Evolutionary conservation across 2,888 invertebrate species (phyloP), one percentile per base, ranked within the genome.

Genomic region (Hemistola chrysoprasaria): DNA sequence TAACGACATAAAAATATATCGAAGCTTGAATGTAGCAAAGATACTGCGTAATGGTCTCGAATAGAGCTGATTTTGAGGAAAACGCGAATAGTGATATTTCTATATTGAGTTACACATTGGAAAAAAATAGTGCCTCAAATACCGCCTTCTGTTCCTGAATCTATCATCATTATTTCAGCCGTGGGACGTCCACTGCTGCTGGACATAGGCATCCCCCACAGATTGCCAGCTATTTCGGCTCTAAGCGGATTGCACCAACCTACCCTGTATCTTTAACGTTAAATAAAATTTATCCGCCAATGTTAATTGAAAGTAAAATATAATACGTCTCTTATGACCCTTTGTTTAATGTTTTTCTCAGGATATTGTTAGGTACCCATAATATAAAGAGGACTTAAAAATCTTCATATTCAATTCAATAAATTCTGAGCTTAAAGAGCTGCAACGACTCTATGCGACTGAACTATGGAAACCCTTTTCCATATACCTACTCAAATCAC

Each of bases 1-100:
- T 52, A 55, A 50, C 46, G 38, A 46, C 48, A 50, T 52, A 55
- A 50, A 55, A 52, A 55, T 52, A 44, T 52, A 55, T 47, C 45
- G 53, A 30, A 36, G 39, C 42, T 44, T 40, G 40, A 42, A 47
- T 40, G 41, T 47, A 47, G 47, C 51, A 50, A 40, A 43, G 45
- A 49, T 49, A 47, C 35, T 25, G 38, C 33, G 41, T 43, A 50
- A 47, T 50, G 52, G 46, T 45, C 44, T 51, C 49, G 40, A 51
- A 49, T 49, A 41, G 40, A 42, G 42, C 48, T 33, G 44, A 37
- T 44, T 49, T 36, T 35, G 33, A 29, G 16, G 50, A 39, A 46
- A 45, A 47, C 40, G 29, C 28, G 50, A 38, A 29, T 22, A 21
- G 7, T 26, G 22, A 27, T 34, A 28, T 22, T 28, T 16, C 32